phyloP scores from a whole-genome alignment of 2,113 vertebrate genomes.

The Amblyopsis rosae region DNA sequence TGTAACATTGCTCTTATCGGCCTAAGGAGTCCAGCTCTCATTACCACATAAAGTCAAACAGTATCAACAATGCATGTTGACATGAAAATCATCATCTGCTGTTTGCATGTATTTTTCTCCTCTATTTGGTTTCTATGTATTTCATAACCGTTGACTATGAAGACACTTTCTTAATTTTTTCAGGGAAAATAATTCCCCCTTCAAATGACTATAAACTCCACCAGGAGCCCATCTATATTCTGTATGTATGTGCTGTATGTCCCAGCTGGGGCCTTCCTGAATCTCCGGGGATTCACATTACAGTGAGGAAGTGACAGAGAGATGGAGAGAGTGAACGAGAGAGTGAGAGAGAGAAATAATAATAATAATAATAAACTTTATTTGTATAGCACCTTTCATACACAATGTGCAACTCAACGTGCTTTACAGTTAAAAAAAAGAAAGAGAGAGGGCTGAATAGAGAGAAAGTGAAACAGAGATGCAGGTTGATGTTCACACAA shows the following conservation, averaged over 20 bases:
- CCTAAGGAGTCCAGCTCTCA: constrained; percentile 74
- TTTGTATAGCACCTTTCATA: no score
- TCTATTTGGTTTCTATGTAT: neutral
- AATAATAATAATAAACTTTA: no score
- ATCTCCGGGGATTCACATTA: constrained; percentile 41
- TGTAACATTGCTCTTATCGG: constrained; percentile 55
- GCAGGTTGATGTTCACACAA: constrained; percentile 51
- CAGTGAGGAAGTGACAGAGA: neutral
- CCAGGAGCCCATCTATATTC: constrained; percentile 50
- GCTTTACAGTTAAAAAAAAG: no score
- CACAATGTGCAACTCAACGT: no score
- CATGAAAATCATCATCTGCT: constrained; percentile 72
- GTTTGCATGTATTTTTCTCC: constrained; percentile 58
- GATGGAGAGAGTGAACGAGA: constrained; percentile 3
- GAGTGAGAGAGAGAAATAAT: constrained; percentile 9
- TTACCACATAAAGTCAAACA: constrained; percentile 79
- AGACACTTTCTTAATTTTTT: constrained; percentile 50
- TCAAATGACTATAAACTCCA: constrained; percentile 34
- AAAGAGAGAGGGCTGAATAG: neutral
- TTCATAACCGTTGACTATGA: constrained; percentile 44
- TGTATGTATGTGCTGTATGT: neutral
- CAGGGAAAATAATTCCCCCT: constrained; percentile 50
- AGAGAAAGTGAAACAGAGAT: neutral
- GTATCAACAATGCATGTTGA: constrained; percentile 75
- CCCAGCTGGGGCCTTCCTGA: constrained; percentile 38